Conservation (phyloP, 92 coral and sea anemone genomes). For the Phymanthus crucifer region DNA sequence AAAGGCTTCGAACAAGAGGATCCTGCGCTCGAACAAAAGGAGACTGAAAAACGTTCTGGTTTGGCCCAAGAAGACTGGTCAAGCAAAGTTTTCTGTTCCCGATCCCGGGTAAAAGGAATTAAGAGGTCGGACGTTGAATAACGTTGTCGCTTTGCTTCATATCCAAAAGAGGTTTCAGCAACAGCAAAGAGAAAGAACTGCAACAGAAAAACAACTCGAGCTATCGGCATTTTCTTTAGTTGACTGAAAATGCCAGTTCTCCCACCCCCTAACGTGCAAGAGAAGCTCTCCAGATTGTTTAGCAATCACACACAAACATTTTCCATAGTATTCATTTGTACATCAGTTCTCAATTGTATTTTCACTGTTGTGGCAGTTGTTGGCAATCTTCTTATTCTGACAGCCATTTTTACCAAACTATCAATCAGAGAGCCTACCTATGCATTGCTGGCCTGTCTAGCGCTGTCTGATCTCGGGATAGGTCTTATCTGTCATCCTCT, state of each 20-base stretch:
- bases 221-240: no score
- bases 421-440: not conserved
- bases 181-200: not conserved
- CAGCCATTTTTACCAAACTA: slow-evolving; percentile 13
- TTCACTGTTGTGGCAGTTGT: slow-evolving; percentile 7
- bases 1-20: no score
- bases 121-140: no score
- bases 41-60: no score
- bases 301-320: slow-evolving; percentile 1
- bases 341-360: not conserved
- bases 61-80: no score
- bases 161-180: no score
- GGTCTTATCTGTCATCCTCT: slow-evolving; percentile 19
- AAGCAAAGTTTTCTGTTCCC: no score
- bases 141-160: no score
- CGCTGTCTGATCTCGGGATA: slow-evolving; percentile 15
- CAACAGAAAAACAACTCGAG: not conserved
- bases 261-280: not conserved
- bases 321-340: not conserved
- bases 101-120: no score
- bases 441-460: slow-evolving; percentile 18
- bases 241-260: not conserved
- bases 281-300: not conserved
- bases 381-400: not conserved
- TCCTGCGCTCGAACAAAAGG: no score